Percentiles rank a stretch among this genome's conserved stretches.
Evolutionary conservation across 2,113 vertebrate genomes (phyloP).

Genomic region (Anser cygnoides): DNA sequence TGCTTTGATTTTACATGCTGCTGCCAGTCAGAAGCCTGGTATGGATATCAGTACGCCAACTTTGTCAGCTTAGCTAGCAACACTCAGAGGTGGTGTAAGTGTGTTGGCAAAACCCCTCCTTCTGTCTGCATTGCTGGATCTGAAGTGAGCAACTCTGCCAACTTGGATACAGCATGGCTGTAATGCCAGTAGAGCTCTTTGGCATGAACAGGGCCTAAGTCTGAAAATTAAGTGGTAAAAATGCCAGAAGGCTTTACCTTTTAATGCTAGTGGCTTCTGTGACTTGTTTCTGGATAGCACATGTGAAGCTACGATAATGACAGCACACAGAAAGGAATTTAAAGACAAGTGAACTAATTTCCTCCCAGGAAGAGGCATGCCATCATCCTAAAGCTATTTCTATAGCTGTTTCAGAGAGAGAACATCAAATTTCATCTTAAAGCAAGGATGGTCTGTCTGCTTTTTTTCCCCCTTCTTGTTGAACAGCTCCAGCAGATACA

Average conservation of each 20-base stretch:
- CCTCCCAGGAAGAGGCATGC: neutral
- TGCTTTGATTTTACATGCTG: neutral
- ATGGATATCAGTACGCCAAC: neutral
- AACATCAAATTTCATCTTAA: neutral
- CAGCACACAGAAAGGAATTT: neutral
- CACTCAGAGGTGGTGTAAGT: neutral
- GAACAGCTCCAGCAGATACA: neutral
- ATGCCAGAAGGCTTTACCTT: neutral
- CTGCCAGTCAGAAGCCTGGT: neutral
- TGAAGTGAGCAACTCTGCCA: neutral
- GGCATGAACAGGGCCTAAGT: neutral
- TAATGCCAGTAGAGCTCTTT: neutral
- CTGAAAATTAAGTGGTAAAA: neutral
- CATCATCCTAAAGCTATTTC: neutral
- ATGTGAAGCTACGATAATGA: neutral
- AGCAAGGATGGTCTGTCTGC: neutral
- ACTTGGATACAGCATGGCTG: neutral
- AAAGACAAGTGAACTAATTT: neutral
- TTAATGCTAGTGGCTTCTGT: neutral
- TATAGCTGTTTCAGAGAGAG: neutral
- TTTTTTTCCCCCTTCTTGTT: neutral
- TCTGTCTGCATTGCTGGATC: neutral
- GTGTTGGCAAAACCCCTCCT: neutral
- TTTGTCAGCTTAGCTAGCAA: neutral
- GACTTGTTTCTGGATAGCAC: neutral